Conservation (phyloP, 1,140 invertebrate genomes). For the Papilio helenus region DNA sequence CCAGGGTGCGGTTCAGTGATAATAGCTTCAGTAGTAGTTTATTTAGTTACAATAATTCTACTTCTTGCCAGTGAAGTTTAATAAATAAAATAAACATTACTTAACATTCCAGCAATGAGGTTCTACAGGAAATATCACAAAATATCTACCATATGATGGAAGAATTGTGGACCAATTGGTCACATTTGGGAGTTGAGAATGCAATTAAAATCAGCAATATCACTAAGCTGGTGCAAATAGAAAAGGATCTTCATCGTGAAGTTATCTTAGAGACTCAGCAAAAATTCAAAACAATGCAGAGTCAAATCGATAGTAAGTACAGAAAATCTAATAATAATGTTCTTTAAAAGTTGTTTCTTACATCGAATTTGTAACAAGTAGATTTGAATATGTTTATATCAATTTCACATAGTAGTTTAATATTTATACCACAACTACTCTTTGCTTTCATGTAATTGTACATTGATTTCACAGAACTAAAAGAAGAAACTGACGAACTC, state of each 20-base stretch:
- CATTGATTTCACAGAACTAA: conserved; percentile 56
- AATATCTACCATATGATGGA: conserved; percentile 72
- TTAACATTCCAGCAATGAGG: conserved; percentile 60
- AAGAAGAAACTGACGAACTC: conserved; percentile 73
- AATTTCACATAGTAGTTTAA: neutral
- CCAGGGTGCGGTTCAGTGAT: neutral
- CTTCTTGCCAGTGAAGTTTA: neutral
- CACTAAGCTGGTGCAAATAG: conserved; percentile 67
- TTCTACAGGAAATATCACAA: conserved; percentile 64
- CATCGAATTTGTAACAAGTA: neutral
- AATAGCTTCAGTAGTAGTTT: neutral
- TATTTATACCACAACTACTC: neutral
- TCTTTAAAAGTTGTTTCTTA: neutral
- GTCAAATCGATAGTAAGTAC: conserved; percentile 71
- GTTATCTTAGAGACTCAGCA: conserved; percentile 71
- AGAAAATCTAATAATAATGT: conserved; percentile 20
- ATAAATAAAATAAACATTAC: neutral
- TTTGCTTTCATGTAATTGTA: neutral
- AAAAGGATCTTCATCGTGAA: conserved; percentile 74
- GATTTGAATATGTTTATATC: conserved; percentile 9
- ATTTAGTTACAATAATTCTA: neutral
- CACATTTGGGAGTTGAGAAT: conserved; percentile 72
- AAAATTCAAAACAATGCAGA: conserved; percentile 67
- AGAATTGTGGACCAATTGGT: conserved; percentile 75
- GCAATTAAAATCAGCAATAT: conserved; percentile 67